Evolutionary conservation across 1,140 invertebrate genomes (phyloP).

Genomic region (Nasonia longicornis): DNA sequence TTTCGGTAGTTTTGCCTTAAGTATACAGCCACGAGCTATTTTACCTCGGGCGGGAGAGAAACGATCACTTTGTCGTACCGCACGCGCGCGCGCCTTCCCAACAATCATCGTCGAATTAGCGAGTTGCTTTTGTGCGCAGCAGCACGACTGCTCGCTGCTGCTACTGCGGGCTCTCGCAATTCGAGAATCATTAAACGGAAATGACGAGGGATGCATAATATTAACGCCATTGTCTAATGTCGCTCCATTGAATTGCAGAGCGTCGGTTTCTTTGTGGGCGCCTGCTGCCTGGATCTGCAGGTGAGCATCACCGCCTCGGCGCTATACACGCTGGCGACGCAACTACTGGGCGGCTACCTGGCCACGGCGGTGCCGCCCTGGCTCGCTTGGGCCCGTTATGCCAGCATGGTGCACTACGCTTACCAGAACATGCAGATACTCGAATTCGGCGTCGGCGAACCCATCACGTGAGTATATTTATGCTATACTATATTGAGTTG

Average conservation of each 20-base stretch:
- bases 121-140: background rate
- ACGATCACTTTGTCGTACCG: background rate
- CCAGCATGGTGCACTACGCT: constrained; percentile 86
- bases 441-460: constrained; percentile 81
- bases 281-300: constrained; percentile 84
- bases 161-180: background rate
- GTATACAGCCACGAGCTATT: background rate
- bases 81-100: background rate
- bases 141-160: too few species aligned
- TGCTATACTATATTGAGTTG: background rate
- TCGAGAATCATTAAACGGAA: background rate
- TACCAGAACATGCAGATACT: constrained; percentile 90
- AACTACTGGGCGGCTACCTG: constrained; percentile 86
- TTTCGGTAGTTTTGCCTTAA: background rate
- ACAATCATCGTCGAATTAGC: background rate
- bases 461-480: constrained; percentile 72
- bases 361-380: constrained; percentile 83
- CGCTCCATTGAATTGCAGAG: constrained; percentile 70
- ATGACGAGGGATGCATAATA: background rate
- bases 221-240: background rate
- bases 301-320: constrained; percentile 85
- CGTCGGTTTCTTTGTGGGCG: constrained; percentile 87
- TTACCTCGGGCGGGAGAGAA: background rate
- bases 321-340: constrained; percentile 83
- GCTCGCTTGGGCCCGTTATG: constrained; percentile 84